Base-by-base conservation (phyloP, 2,888 invertebrate species). In the Erebia ligea region DNA sequence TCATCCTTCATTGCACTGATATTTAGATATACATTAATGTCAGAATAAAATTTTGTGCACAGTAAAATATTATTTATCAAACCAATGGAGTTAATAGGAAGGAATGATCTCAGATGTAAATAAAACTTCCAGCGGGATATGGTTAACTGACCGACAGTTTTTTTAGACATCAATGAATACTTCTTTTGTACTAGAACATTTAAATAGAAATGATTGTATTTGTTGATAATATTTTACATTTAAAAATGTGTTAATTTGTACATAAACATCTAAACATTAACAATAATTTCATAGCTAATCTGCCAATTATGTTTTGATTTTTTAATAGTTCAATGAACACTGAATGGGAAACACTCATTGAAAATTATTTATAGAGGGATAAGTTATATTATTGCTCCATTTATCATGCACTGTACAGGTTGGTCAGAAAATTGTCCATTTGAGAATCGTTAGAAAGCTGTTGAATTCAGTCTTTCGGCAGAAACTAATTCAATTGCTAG, bases 21-120 rank as follows among this genome's bases (percentile, higher is more conserved):
- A 66, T 61, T 54, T 58, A 40, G 11, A 48, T 25, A 15, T 21
- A 19, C 2, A 17, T 15, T 61, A 56, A 58, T 15, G 21, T 58
- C 45, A 66, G 48, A 57, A 61, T 56, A 67, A 76, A 13, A 78
- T 77, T 84, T 89, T 89, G 88, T 90, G 90, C 87, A 86, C 81
- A 77, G 80, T 81, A 83, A 81, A 83, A 80, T 80, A 76, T 78
- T 77, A 75, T 76, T 76, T 77, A 77, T 75, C 81, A 72, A 76
- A 77, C 78, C 76, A 75, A 73, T 65, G 13, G 45, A 65, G 34
- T 75, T 77, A 77, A 76, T 79, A 34, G 34, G 34, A 6, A 82
- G 86, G 84, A 86, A 88, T 86, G 85, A 77, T 82, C 68, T 34
- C n/a, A 40, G n/a, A 40, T 40, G 34, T 40, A 11, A 13, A 21